Evolutionary conservation across 2,888 invertebrate genomes (phyloP).

Genomic region (Balanococcus diminutus): DNA sequence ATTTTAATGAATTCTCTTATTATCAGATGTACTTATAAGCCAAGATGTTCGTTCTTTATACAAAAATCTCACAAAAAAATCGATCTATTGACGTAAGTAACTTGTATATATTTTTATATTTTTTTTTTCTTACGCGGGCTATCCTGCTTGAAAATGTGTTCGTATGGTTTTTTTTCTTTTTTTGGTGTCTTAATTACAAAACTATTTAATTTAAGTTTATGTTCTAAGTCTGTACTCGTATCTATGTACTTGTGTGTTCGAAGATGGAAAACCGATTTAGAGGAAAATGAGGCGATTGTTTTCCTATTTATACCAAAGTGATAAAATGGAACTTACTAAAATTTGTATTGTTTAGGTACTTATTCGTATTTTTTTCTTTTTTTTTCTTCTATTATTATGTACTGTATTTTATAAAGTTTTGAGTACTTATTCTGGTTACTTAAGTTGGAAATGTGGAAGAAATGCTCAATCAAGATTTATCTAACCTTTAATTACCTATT

Average conservation of each 20-base stretch:
- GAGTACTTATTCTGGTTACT: background rate
- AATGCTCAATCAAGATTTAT: background rate
- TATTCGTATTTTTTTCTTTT: slow-evolving; percentile 13
- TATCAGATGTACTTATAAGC: too few species aligned
- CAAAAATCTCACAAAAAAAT: background rate
- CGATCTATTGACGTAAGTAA: background rate
- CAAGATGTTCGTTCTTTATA: background rate
- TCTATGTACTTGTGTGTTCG: background rate
- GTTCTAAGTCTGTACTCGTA: background rate
- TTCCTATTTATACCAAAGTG: background rate
- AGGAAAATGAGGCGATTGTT: background rate
- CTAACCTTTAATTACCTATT: too few species aligned
- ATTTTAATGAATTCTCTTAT: background rate
- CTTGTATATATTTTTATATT: background rate
- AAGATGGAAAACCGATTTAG: background rate
- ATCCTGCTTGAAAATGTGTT: background rate
- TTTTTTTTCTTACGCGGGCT: background rate
- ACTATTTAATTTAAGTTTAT: background rate
- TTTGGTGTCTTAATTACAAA: background rate
- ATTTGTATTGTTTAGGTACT: background rate
- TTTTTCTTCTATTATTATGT: background rate
- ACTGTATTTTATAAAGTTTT: background rate
- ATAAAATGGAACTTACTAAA: background rate
- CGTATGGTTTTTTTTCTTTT: background rate
- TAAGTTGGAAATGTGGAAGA: background rate